Evolutionary conservation across 2,797 vertebrate genomes (phyloP).

Genomic region (Hydrophis major): DNA sequence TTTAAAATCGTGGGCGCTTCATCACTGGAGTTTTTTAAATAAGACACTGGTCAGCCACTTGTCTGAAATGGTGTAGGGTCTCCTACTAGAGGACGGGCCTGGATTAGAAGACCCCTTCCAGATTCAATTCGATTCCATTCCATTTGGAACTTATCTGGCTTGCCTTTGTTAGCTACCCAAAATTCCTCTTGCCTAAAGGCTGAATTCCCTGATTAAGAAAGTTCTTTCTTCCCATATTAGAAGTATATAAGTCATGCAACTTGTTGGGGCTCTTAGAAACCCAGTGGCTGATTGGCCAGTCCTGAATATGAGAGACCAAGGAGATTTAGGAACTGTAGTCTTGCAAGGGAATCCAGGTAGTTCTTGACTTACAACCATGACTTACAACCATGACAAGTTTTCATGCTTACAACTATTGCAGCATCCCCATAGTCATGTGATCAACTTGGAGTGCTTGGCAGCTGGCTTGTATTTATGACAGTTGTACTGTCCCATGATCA

Average conservation of each 20-base stretch:
- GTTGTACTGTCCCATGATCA: background rate
- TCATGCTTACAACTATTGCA: background rate
- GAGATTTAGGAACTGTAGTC: background rate
- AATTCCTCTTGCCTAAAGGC: background rate
- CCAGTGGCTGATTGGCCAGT: background rate
- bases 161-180: background rate
- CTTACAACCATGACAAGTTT: background rate
- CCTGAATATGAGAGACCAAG: background rate
- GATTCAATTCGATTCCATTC: no score
- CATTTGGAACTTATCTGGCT: background rate
- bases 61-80: no score
- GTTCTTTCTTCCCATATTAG: background rate
- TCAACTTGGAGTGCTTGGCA: background rate
- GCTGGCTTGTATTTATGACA: background rate
- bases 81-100: no score
- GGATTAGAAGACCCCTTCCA: no score
- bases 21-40: no score
- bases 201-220: background rate
- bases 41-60: no score
- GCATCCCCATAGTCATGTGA: background rate
- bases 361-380: background rate
- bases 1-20: background rate
- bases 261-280: background rate
- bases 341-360: background rate
- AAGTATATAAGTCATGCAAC: background rate